These are phyloP conservation scores for Campoletis raptor DNA, from an alignment of 2,888 invertebrate genomes.

Conservation along the genomic window DNA sequence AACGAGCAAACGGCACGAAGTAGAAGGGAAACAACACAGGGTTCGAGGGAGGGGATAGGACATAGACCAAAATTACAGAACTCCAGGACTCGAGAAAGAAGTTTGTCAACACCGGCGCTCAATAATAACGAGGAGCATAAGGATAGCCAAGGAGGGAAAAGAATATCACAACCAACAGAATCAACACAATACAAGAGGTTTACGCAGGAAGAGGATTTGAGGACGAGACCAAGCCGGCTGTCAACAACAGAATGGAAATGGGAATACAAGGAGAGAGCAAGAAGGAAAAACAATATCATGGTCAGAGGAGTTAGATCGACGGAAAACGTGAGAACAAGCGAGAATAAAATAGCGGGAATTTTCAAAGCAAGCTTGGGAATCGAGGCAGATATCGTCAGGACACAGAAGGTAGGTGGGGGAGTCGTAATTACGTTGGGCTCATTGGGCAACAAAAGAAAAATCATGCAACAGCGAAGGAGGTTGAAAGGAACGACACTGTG, in stretches of 20 bases:
- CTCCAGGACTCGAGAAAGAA: background rate
- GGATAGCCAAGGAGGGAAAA: background rate
- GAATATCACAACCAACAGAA: background rate
- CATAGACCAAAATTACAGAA: background rate
- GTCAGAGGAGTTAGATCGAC: background rate
- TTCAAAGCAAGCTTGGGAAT: background rate
- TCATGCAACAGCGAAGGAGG: background rate
- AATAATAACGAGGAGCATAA: background rate
- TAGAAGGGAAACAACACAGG: background rate
- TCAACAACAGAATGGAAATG: background rate
- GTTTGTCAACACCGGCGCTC: background rate
- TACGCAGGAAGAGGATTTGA: background rate
- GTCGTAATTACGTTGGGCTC: background rate
- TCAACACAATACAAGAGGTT: background rate
- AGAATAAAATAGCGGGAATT: background rate
- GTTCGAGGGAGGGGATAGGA: background rate
- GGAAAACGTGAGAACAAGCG: background rate
- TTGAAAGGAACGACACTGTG: conserved; percentile 9
- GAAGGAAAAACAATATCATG: background rate
- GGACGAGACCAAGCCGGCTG: background rate
- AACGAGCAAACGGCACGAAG: background rate
- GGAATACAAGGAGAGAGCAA: background rate
- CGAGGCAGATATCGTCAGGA: background rate
- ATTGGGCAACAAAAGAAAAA: background rate
- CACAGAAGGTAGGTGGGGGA: background rate